A percentile compares a stretch with the other conserved stretches of the same genome.
phyloP scores from a whole-genome alignment of 2,113 vertebrate genomes.

The Alethe diademata region DNA sequence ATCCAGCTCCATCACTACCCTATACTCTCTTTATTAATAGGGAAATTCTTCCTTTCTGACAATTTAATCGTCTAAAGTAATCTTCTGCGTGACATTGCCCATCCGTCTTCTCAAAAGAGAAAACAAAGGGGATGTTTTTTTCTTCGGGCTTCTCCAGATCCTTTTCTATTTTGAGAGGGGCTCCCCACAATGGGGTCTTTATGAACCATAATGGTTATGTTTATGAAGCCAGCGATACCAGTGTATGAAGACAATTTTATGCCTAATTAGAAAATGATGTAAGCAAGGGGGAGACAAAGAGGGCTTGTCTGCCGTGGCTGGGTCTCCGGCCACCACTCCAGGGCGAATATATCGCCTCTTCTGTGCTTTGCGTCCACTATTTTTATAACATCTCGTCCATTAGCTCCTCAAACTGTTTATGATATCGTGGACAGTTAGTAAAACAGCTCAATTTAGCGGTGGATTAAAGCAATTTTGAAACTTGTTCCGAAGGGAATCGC shows the following conservation, averaged over 20 bases:
- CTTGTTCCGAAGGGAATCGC: slow-evolving; percentile 85
- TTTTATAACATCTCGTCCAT: slow-evolving; percentile 63
- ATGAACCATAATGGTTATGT: slow-evolving; percentile 90
- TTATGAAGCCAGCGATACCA: slow-evolving; percentile 90
- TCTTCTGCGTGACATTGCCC: slow-evolving; percentile 89
- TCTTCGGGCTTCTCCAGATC: slow-evolving; percentile 68
- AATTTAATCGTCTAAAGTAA: slow-evolving; percentile 94
- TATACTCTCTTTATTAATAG: slow-evolving; percentile 78
- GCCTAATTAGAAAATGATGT: slow-evolving; percentile 84
- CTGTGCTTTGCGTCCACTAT: slow-evolving; percentile 52
- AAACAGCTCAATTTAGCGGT: slow-evolving; percentile 84
- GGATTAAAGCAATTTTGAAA: slow-evolving; percentile 84
- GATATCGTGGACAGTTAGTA: slow-evolving; percentile 82
- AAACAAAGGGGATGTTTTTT: slow-evolving; percentile 86
- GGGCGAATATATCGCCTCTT: slow-evolving; percentile 29
- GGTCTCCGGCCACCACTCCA: slow-evolving; percentile 42
- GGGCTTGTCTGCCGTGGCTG: slow-evolving; percentile 45
- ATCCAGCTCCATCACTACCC: slow-evolving; percentile 82
- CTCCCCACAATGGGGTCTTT: slow-evolving; percentile 89
- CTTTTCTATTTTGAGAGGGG: slow-evolving; percentile 86
- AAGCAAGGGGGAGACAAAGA: slow-evolving; percentile 70
- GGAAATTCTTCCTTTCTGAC: slow-evolving; percentile 89
- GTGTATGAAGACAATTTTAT: slow-evolving; percentile 87
- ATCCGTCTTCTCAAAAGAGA: slow-evolving; percentile 88
- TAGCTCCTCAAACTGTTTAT: slow-evolving; percentile 71